Conservation (phyloP, 2,113 vertebrate genomes). For the Trachemys scripta region DNA sequence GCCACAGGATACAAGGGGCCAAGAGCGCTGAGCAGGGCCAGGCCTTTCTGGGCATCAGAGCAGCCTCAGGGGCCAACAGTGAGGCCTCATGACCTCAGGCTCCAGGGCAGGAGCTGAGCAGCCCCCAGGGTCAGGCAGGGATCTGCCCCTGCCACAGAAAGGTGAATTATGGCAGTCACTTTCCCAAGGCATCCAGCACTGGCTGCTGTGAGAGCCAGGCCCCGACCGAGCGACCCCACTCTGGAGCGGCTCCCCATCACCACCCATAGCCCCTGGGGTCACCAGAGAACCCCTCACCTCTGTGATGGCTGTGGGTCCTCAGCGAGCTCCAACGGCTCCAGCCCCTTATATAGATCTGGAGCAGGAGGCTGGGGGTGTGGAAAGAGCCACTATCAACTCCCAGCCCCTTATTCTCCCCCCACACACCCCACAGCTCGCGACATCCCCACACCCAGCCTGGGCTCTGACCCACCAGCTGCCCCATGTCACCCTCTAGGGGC, state of each 20-base stretch:
- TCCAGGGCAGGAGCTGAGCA: neutral
- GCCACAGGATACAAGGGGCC: neutral
- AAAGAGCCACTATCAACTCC: neutral
- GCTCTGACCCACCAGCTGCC: neutral
- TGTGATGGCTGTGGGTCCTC: neutral
- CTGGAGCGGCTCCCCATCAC: neutral
- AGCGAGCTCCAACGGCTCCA: neutral
- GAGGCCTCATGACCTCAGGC: neutral
- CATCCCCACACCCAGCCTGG: neutral
- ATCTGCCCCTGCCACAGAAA: neutral
- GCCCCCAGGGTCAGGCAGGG: neutral
- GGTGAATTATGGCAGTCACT: neutral
- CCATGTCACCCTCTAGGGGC: neutral
- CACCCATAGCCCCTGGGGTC: neutral
- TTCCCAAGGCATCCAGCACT: neutral
- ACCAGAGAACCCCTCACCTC: neutral
- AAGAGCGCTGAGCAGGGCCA: neutral
- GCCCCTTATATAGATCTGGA: neutral
- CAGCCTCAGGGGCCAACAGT: neutral
- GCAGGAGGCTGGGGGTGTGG: neutral
- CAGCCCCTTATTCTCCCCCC: neutral
- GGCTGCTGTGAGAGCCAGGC: neutral
- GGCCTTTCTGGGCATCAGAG: neutral
- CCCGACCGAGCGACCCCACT: rapidly evolving
- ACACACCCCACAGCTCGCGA: neutral